phyloP scores from a whole-genome alignment of 2,113 vertebrate genomes.

The Colossoma macropomum region DNA sequence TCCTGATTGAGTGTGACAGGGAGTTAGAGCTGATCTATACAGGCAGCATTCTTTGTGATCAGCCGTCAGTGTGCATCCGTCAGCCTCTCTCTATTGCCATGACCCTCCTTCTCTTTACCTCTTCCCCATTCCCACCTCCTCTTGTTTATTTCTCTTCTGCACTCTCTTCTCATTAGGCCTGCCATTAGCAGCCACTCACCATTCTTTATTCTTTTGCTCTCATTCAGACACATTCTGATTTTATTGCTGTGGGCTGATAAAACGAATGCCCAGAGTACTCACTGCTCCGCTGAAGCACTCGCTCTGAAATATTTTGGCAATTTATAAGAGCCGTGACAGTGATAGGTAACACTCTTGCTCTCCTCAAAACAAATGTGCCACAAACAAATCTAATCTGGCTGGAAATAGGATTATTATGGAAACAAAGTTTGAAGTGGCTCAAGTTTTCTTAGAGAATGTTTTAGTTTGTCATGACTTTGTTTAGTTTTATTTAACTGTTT shows the following conservation, averaged over 20 bases:
- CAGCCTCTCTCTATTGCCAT: constrained; percentile 58
- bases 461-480: not conserved
- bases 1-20: constrained; percentile 74
- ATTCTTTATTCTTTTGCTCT: constrained; percentile 46
- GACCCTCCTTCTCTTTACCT: constrained; percentile 52
- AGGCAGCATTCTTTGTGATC: constrained; percentile 74
- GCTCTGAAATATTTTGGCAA: not conserved
- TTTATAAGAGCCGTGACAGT: constrained; percentile 11
- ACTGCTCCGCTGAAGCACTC: not conserved
- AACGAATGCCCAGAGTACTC: constrained; percentile 19
- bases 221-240: constrained; percentile 26
- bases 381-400: constrained; percentile 6
- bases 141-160: constrained; percentile 43
- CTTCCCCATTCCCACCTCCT: constrained; percentile 58
- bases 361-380: not conserved
- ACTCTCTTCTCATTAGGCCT: constrained; percentile 39
- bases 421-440: not conserved
- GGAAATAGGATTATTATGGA: not conserved
- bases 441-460: not conserved
- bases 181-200: constrained; percentile 13
- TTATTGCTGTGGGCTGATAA: constrained; percentile 32
- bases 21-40: constrained; percentile 71
- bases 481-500: not conserved
- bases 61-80: constrained; percentile 76
- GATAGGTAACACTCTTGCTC: constrained; percentile 8